Evolutionary conservation across 2,113 vertebrate species (phyloP).

Genomic region (Otocyon megalotis): DNA sequence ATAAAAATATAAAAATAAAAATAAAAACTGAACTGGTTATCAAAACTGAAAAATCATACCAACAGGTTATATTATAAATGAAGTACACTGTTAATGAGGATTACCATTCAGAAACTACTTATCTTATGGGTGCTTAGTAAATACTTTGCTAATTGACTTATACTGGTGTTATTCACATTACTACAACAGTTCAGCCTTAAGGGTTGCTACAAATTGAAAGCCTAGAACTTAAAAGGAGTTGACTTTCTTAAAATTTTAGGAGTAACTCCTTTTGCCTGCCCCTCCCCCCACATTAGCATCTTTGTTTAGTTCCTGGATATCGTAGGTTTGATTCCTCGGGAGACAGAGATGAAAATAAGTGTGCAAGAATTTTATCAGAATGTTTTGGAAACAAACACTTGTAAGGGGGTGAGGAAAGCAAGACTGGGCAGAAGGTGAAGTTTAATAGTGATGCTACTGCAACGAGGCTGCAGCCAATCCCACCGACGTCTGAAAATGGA

Average conservation of each 20-base stretch:
- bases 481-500: background rate
- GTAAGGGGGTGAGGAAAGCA: background rate
- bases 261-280: background rate
- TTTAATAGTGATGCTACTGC: background rate
- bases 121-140: constrained; percentile 15
- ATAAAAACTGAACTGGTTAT: constrained; percentile 45
- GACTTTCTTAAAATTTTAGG: constrained; percentile 8
- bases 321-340: background rate
- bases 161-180: constrained; percentile 1
- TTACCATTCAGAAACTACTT: constrained; percentile 45
- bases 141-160: constrained; percentile 34
- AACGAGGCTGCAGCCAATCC: background rate
- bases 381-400: background rate
- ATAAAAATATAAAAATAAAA: too few relatives aligned
- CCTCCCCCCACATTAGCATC: background rate
- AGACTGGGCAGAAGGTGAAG: background rate
- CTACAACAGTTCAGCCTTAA: constrained; percentile 28
- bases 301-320: background rate
- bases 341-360: background rate
- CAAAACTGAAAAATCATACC: constrained; percentile 43
- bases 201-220: background rate
- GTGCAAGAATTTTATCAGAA: background rate
- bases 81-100: background rate
- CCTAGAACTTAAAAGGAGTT: background rate
- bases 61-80: constrained; percentile 28